Evolutionary conservation across 2,797 vertebrate genomes (phyloP).

Genomic region (Neoniphon sammara): DNA sequence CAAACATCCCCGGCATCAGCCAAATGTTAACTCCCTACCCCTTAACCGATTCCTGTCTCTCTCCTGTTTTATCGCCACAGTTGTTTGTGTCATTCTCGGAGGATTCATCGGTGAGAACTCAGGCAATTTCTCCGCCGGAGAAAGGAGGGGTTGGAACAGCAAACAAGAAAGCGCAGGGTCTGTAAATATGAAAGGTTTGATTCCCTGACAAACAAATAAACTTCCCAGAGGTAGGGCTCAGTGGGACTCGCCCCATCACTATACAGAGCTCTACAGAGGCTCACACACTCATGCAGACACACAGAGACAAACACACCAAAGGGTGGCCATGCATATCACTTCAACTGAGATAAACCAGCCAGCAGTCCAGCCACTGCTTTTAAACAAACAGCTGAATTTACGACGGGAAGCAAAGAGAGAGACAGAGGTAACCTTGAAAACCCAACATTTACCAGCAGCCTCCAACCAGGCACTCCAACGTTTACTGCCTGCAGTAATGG

Average conservation of each 20-base stretch:
- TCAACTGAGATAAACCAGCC: slow-evolving; percentile 29
- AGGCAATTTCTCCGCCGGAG: neutral
- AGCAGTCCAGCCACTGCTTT: slow-evolving; percentile 21
- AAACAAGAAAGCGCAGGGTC: slow-evolving; percentile 12
- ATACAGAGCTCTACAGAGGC: neutral
- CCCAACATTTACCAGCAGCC: slow-evolving; percentile 40
- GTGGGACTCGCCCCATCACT: neutral
- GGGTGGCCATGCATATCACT: slow-evolving; percentile 10
- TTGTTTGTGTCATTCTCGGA: slow-evolving; percentile 9
- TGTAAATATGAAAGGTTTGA: slow-evolving; percentile 30
- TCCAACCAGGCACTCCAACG: slow-evolving; percentile 35
- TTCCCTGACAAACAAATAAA: slow-evolving; percentile 4
- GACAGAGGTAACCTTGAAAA: slow-evolving; percentile 58
- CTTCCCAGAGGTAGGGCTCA: slow-evolving; percentile 4
- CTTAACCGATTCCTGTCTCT: slow-evolving; percentile 10
- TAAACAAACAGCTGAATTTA: slow-evolving; percentile 58
- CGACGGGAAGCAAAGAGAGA: slow-evolving; percentile 42
- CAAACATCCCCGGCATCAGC: slow-evolving; percentile 45
- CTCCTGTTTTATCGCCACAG: slow-evolving; percentile 8
- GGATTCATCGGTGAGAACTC: slow-evolving; percentile 1
- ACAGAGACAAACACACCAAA: neutral
- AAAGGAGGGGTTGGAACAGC: neutral
- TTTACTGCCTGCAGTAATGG: slow-evolving; percentile 57
- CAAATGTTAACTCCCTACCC: slow-evolving; percentile 26
- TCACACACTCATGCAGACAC: too few species aligned